A percentile compares a stretch with the other conserved stretches of the same genome.
Conservation (phyloP, 2,797 vertebrate species). For the Kryptopterus vitreolus region DNA sequence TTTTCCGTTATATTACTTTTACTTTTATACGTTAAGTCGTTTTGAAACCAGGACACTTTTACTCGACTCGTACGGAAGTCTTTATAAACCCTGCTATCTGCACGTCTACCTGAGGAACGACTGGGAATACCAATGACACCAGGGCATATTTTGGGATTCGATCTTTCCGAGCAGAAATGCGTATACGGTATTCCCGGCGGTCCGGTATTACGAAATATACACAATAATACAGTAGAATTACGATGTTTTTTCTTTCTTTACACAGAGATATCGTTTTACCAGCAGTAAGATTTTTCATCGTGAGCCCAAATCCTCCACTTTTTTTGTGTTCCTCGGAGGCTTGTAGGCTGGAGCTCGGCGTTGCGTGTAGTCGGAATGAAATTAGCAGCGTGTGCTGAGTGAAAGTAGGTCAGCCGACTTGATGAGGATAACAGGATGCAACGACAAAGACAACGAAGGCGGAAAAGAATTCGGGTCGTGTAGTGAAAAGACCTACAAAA, state of each 20-base stretch:
- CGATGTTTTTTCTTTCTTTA: background rate
- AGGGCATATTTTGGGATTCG: no score
- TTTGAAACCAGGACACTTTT: no score
- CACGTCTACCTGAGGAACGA: no score
- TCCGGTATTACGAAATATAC: background rate
- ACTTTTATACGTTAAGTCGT: no score
- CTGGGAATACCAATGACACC: no score
- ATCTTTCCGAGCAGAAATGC: no score
- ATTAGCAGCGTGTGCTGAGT: conserved; percentile 27
- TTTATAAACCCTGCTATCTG: no score
- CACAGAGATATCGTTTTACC: background rate
- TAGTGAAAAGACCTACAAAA: background rate
- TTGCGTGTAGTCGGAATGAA: conserved; percentile 31
- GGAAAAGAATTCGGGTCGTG: conserved; percentile 19
- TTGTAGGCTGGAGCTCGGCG: conserved; percentile 16
- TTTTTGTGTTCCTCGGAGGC: background rate
- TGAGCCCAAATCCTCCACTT: background rate
- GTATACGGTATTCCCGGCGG: no score
- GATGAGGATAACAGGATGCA: conserved; percentile 36
- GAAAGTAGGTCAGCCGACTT: conserved; percentile 47
- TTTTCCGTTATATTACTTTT: no score
- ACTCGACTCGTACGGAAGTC: no score
- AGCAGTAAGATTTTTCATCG: background rate
- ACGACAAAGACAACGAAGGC: conserved; percentile 36
- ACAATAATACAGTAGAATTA: background rate